phyloP scores from a whole-genome alignment of 2,113 vertebrate genomes.

The Pelecanus crispus region DNA sequence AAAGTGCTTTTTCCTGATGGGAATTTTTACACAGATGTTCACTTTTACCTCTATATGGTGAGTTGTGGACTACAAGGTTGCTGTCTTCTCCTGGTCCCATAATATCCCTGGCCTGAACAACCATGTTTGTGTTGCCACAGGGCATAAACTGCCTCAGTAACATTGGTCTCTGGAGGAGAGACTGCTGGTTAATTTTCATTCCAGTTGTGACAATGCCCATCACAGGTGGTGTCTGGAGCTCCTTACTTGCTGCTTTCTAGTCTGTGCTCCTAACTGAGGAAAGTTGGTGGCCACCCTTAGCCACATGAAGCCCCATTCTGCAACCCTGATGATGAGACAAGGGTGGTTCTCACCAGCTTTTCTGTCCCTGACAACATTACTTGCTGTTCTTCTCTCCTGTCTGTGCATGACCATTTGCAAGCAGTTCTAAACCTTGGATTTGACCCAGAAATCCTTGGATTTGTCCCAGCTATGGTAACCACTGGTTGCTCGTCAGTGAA shows the following conservation, averaged over 20 bases:
- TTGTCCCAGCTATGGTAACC: not conserved
- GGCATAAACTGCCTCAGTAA: not conserved
- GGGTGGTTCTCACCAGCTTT: not conserved
- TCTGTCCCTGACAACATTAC: not conserved
- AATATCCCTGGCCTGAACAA: not conserved
- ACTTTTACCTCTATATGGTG: not conserved
- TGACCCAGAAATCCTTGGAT: not conserved
- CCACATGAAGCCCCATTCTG: not conserved
- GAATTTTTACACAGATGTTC: not conserved
- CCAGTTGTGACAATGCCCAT: not conserved
- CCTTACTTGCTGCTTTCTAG: not conserved
- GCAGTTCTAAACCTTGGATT: not conserved
- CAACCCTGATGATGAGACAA: not conserved
- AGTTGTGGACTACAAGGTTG: not conserved
- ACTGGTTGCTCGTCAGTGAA: not conserved
- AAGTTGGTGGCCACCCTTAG: not conserved
- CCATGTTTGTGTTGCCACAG: not conserved
- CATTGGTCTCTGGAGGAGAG: not conserved
- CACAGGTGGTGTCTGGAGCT: not conserved
- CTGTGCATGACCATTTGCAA: not conserved
- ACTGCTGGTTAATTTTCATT: not conserved
- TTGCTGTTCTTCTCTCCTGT: not conserved
- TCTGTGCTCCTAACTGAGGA: not conserved
- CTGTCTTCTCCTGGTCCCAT: not conserved
- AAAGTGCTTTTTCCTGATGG: not conserved